Evolutionary conservation across 2,888 invertebrate genomes (phyloP).

Genomic region (Pediacus dermestoides): DNA sequence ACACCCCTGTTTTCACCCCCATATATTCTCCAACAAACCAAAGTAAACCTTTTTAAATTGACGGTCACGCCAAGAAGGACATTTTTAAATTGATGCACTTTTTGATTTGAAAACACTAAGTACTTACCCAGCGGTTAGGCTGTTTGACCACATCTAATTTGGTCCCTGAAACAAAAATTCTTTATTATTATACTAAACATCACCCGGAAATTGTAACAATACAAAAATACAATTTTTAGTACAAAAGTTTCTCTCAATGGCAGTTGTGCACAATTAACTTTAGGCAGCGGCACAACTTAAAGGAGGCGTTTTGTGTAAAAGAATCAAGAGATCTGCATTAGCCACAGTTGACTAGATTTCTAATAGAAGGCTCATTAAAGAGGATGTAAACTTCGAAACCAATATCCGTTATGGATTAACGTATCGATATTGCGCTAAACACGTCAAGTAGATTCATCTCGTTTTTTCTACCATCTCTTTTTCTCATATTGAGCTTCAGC

Average conservation of each 20-base stretch:
- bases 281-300: background rate
- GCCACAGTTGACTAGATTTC: conserved; percentile 37
- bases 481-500: conserved; percentile 14
- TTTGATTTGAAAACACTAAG: too few relatives aligned
- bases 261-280: too few relatives aligned
- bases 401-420: conserved; percentile 37
- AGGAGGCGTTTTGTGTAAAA: conserved; percentile 28
- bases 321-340: conserved; percentile 37
- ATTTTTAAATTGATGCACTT: too few relatives aligned
- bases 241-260: too few relatives aligned
- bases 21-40: conserved; percentile 4
- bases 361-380: conserved; percentile 44
- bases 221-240: too few relatives aligned
- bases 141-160: conserved; percentile 53
- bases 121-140: conserved; percentile 53
- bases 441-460: conserved; percentile 30
- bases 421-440: conserved; percentile 35
- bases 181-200: too few relatives aligned
- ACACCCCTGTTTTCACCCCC: conserved; percentile 9
- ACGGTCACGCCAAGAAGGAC: too few relatives aligned
- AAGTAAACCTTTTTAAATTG: conserved; percentile 1
- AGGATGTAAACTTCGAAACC: conserved; percentile 44
- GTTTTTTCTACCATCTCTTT: conserved; percentile 22
- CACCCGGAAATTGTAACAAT: too few relatives aligned
- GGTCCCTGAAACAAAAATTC: conserved; percentile 44